Evolutionary conservation across 64 coral and sea anemone genomes (phyloP).

Genomic region (Astreopora myriophthalma): DNA sequence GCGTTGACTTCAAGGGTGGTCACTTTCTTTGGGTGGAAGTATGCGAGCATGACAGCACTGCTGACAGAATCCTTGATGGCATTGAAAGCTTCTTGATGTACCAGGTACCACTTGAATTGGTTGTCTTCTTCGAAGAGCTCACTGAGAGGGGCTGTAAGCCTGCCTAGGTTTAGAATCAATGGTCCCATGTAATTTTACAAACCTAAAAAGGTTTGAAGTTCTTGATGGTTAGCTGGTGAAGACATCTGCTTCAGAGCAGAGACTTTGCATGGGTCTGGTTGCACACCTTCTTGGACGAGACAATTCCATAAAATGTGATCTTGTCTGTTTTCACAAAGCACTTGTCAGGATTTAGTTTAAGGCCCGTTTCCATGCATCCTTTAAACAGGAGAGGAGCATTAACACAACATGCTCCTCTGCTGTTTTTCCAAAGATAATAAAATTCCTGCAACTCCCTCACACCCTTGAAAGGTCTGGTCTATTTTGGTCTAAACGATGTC

Average conservation of each 20-base stretch:
- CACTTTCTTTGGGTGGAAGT: background rate
- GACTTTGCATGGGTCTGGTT: constrained; percentile 8
- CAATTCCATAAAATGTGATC: constrained; percentile 67
- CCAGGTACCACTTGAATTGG: background rate
- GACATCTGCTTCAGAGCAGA: constrained; percentile 27
- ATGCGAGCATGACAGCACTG: background rate
- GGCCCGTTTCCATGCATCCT: constrained; percentile 6
- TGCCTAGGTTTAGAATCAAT: constrained; percentile 50
- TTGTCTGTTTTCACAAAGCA: constrained; percentile 57
- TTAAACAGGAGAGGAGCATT: too few relatives aligned
- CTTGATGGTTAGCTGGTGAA: background rate
- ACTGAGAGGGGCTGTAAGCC: background rate
- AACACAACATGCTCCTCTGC: constrained; percentile 28
- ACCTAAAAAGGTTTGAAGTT: background rate
- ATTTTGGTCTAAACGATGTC: constrained; percentile 4
- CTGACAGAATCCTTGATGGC: background rate
- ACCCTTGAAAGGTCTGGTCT: constrained; percentile 16
- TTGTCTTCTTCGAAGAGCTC: background rate
- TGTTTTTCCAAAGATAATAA: background rate
- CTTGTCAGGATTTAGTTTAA: constrained; percentile 72
- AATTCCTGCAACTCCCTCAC: background rate
- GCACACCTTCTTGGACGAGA: background rate
- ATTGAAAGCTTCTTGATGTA: background rate
- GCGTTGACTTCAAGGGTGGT: background rate
- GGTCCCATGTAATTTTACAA: constrained; percentile 44